Percentiles rank a stretch among this genome's conserved stretches.
phyloP scores from a whole-genome alignment of 2,888 invertebrate genomes.

The Nymphalis polychloros region DNA sequence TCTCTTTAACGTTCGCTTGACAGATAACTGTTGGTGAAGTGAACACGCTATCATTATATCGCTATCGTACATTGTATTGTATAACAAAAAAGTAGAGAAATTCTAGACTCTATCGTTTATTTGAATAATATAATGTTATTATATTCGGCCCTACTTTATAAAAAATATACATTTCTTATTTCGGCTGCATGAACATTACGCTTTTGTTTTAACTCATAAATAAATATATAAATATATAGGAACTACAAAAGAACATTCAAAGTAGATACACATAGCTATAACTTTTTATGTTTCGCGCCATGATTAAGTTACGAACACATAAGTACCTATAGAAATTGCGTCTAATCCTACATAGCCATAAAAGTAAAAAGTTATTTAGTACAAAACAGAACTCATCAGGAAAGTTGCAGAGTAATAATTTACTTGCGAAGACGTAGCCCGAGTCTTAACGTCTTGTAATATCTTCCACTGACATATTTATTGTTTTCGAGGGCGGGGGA shows the following conservation, averaged over 20 bases:
- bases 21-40: constrained; percentile 35
- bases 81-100: background rate
- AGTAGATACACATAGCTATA: background rate
- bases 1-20: constrained; percentile 38
- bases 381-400: constrained; percentile 70
- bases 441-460: constrained; percentile 70
- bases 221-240: background rate
- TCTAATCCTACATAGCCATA: constrained; percentile 64
- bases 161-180: background rate
- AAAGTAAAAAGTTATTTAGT: constrained; percentile 76
- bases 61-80: constrained; percentile 32
- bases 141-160: no score
- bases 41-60: constrained; percentile 30
- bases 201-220: background rate
- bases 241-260: background rate
- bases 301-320: constrained; percentile 36
- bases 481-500: constrained; percentile 71
- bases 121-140: background rate
- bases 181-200: background rate
- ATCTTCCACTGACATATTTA: constrained; percentile 80
- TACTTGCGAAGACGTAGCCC: constrained; percentile 61
- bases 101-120: no score
- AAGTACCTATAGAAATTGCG: constrained; percentile 50
- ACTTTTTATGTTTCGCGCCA: constrained; percentile 10
- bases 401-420: constrained; percentile 77